Percentiles rank a stretch among this genome's conserved stretches.
Conservation (phyloP, 2,797 vertebrate genomes). For the Phataginus tetradactyla region DNA sequence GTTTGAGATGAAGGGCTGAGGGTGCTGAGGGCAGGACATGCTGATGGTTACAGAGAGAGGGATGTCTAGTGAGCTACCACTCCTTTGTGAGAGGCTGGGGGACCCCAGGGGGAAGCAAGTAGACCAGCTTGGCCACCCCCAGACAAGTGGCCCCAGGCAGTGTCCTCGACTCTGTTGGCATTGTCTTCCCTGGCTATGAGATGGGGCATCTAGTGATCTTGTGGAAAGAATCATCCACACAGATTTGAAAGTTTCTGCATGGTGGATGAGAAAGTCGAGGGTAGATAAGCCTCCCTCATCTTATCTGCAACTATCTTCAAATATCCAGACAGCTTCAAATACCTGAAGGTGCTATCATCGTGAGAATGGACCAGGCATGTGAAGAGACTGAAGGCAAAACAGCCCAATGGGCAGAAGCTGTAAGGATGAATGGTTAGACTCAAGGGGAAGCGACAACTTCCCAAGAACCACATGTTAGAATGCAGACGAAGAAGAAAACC, state of each 20-base stretch:
- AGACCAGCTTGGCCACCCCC: not conserved
- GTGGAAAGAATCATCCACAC: not conserved
- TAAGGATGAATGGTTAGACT: not conserved
- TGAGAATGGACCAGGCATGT: not conserved
- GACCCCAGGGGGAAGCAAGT: not conserved
- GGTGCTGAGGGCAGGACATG: too few species aligned
- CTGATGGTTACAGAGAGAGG: not conserved
- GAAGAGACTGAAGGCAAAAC: not conserved
- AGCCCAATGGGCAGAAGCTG: not conserved
- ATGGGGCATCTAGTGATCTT: not conserved
- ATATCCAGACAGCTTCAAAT: not conserved
- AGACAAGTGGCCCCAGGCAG: too few species aligned
- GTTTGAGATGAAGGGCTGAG: not conserved
- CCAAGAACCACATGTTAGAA: not conserved
- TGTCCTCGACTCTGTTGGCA: not conserved
- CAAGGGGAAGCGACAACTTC: not conserved
- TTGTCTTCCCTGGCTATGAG: not conserved
- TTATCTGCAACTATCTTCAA: not conserved
- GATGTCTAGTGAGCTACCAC: not conserved
- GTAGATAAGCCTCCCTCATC: not conserved
- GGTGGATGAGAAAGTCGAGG: not conserved
- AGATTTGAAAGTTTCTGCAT: not conserved
- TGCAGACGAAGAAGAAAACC: not conserved
- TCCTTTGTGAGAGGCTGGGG: not conserved
- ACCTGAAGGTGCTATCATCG: not conserved